Conservation (phyloP, 2,113 vertebrate species). For the Theristicus caerulescens region DNA sequence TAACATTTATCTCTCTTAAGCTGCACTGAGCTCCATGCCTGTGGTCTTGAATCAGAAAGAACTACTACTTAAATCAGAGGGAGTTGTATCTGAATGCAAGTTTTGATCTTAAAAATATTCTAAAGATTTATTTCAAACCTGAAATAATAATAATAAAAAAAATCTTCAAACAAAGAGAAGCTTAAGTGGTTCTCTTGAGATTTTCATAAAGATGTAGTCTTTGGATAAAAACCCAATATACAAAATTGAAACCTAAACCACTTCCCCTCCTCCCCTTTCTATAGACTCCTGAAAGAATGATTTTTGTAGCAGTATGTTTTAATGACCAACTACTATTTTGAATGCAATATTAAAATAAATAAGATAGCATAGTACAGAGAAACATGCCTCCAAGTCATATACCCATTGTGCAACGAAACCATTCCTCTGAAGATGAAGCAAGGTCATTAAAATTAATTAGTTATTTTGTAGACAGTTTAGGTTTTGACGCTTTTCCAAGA, state of each 20-base stretch:
- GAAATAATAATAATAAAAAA: neutral
- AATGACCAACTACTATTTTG: neutral
- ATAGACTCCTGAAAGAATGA: neutral
- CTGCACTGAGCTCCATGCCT: neutral
- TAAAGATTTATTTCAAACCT: neutral
- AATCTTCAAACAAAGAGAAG: neutral
- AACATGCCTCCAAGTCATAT: neutral
- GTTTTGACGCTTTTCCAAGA: constrained; percentile 70
- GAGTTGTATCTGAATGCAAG: neutral
- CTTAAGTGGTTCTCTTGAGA: neutral
- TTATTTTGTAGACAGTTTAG: constrained; percentile 40
- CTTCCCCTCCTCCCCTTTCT: neutral
- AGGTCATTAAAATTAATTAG: neutral
- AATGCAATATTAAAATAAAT: constrained; percentile 25
- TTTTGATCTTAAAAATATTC: neutral
- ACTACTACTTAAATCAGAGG: neutral
- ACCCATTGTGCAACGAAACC: neutral
- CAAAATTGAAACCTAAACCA: neutral
- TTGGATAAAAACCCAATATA: neutral
- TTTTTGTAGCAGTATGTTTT: neutral
- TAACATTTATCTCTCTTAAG: neutral
- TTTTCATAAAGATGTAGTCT: neutral
- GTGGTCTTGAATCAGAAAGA: neutral
- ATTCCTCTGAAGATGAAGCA: neutral
- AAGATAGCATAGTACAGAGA: neutral